Conservation (phyloP, 2,797 vertebrate genomes). For the Thamnophis elegans region DNA sequence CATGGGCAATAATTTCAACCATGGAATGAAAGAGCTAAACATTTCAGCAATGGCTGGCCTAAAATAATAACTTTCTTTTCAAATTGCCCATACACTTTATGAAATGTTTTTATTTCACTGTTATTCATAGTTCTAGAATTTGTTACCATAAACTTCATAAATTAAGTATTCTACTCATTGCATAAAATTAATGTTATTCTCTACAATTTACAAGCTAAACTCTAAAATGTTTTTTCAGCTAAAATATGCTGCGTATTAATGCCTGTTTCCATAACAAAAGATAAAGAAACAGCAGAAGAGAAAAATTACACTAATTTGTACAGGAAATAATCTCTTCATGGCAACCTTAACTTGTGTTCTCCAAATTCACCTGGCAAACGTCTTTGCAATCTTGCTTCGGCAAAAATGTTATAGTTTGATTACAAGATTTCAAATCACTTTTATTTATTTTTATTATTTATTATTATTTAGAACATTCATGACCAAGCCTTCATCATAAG, state of each 20-base stretch:
- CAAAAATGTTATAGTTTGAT: neutral
- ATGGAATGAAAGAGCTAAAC: slow-evolving; percentile 30
- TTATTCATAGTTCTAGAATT: slow-evolving; percentile 41
- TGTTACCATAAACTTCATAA: slow-evolving; percentile 14
- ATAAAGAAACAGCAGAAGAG: slow-evolving; percentile 11
- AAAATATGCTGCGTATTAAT: slow-evolving; percentile 28
- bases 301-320: slow-evolving; percentile 22
- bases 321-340: neutral
- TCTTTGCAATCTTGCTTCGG: neutral
- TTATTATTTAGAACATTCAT: neutral
- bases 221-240: slow-evolving; percentile 26
- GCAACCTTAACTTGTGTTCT: neutral
- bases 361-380: neutral
- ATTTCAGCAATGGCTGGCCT: slow-evolving; percentile 34
- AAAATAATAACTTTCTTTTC: slow-evolving; percentile 42
- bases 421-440: neutral
- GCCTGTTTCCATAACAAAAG: slow-evolving; percentile 14
- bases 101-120: slow-evolving; percentile 20
- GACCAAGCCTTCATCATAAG: neutral
- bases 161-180: slow-evolving; percentile 31
- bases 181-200: slow-evolving; percentile 28
- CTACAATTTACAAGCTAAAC: slow-evolving; percentile 21
- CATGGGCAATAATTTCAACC: slow-evolving; percentile 7
- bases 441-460: neutral
- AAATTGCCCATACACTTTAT: slow-evolving; percentile 19